Base-by-base conservation (phyloP, 2,888 invertebrate genomes). In the Coelopa pilipes region DNA sequence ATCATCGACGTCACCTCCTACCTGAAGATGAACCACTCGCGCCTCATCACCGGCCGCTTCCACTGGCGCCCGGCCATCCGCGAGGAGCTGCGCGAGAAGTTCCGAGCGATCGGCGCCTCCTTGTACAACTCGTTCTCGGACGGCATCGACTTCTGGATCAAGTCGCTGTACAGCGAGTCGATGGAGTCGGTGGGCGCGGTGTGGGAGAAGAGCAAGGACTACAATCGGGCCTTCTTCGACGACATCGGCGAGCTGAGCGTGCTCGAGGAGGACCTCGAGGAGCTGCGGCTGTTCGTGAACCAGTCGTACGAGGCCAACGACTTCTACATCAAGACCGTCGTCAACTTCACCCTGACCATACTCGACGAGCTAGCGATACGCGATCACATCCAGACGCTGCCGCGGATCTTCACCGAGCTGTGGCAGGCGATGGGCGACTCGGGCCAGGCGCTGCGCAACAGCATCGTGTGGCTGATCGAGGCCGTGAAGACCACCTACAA, bases 391-490 rank as follows among this genome's bases (percentile, higher is more conserved):
- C 92, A 94, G 80, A 92, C 93, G 0, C 83, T 95, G 69, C 95
- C 95, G 0, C 93, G 93, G 65, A 93, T 95, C 34, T 89, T 95
- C 0, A 93, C 92, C 66, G 95, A 95, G 85, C 90, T 95, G 82
- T 94, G 94, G 93, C 93, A 93, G 7, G 92, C 94, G 80, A 93
- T 95, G 93, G 95, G 95, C 0, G 94, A 94, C 71, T 94, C 95
- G 0, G 94, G 94, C 11, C 90, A 92, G 78, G 94, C 94, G 0
- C 90, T 95, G 21, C 92, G 93, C 65, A 92, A 93, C 77, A 94
- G 94, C 78, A 88, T 95, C 12, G 87, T 92, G 0, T 94, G 92
- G 91, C 90, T 94, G 0, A 92, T 94, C 0, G 86, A 87, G 12
- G 80, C 90, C 75, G 89, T 94, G 0, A 94, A 93, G 82, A 89